A percentile compares a stretch with the other conserved stretches of the same genome.
phyloP scores from a whole-genome alignment of 1,140 invertebrate species.

The Macrocentrus cingulum region DNA sequence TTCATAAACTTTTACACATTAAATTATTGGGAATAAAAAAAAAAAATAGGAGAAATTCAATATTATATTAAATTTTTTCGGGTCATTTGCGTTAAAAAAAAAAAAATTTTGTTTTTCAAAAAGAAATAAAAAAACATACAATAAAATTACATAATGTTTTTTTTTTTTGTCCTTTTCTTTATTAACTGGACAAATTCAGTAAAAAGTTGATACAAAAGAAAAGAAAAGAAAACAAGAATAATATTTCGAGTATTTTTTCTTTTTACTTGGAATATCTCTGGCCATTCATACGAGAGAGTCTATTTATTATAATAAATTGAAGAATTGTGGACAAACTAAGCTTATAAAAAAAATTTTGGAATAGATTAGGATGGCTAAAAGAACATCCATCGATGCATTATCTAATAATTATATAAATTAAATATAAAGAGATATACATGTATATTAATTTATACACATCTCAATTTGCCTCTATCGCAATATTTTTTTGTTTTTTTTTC shows the following conservation, averaged over 20 bases:
- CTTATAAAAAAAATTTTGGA: conserved; percentile 45
- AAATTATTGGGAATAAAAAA: too few relatives aligned
- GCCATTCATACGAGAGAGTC: conserved; percentile 33
- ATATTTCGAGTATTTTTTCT: conserved; percentile 35
- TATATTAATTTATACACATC: too few relatives aligned
- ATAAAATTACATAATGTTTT: background rate
- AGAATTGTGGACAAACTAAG: conserved; percentile 44
- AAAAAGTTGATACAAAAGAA: conserved; percentile 33
- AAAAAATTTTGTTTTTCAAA: too few relatives aligned
- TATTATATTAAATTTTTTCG: conserved; percentile 3
- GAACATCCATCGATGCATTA: conserved; percentile 15
- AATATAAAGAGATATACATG: background rate
- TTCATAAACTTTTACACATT: too few relatives aligned
- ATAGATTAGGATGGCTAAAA: conserved; percentile 44
- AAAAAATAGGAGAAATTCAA: too few relatives aligned
- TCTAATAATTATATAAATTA: conserved; percentile 6
- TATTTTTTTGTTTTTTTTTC: background rate
- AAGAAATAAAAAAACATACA: background rate
- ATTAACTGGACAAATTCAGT: conserved; percentile 11
- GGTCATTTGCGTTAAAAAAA: too few relatives aligned
- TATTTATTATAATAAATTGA: conserved; percentile 25
- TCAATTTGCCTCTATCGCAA: too few relatives aligned
- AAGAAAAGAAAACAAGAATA: conserved; percentile 32
- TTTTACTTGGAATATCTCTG: conserved; percentile 41
- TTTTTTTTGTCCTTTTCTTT: conserved; percentile 35